phyloP scores from a whole-genome alignment of 2,113 vertebrate genomes.

The Actenoides hombroni region DNA sequence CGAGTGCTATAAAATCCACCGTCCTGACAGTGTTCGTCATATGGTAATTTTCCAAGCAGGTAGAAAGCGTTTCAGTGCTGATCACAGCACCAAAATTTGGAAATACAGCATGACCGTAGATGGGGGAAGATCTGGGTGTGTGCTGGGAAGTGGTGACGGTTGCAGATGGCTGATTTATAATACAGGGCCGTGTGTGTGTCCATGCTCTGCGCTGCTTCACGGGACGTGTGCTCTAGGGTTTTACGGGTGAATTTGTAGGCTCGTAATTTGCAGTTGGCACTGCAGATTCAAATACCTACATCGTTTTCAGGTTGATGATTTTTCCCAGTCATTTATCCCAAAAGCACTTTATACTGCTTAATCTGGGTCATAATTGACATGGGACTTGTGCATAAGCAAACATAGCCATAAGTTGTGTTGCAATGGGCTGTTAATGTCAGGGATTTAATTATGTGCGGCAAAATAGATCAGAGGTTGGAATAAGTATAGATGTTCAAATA shows the following conservation, averaged over 20 bases:
- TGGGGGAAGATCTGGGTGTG: background rate
- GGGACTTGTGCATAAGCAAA: background rate
- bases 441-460: background rate
- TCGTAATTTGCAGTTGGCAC: background rate
- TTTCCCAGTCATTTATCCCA: conserved; percentile 41
- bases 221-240: conserved; percentile 1
- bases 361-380: conserved; percentile 45
- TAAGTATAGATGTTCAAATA: background rate
- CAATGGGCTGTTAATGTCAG: background rate
- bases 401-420: background rate
- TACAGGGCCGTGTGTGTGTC: background rate
- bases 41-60: background rate
- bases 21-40: background rate
- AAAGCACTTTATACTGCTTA: conserved; percentile 29
- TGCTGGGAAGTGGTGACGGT: background rate
- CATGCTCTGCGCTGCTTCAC: background rate
- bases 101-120: rapidly evolving
- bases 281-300: background rate
- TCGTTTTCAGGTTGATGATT: conserved; percentile 51
- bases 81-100: background rate
- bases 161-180: background rate
- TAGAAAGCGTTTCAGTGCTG: background rate
- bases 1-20: background rate
- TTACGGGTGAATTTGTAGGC: conserved; percentile 9
- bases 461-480: background rate